These are phyloP conservation scores for Diadophis punctatus DNA, from an alignment of 2,113 vertebrate species.

Conservation along the genomic window DNA sequence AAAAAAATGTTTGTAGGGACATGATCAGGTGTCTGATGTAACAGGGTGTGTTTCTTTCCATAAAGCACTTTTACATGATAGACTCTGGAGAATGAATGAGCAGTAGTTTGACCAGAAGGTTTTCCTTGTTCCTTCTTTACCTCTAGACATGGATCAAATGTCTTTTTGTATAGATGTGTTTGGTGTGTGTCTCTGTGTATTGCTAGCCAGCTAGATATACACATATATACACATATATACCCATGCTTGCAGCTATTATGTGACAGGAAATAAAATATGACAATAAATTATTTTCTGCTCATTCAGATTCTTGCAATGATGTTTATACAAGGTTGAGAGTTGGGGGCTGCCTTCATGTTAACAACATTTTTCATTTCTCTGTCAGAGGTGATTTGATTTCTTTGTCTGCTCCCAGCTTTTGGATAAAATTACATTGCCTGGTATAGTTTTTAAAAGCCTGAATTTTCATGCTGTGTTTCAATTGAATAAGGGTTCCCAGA, in stretches of 20 bases:
- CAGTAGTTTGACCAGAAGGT: background rate
- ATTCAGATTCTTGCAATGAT: background rate
- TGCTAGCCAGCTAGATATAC: background rate
- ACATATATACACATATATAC: background rate
- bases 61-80: background rate
- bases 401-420: background rate
- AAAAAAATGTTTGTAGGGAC: background rate
- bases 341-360: background rate
- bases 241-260: background rate
- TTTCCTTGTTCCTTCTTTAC: background rate
- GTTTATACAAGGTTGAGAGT: background rate
- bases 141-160: background rate
- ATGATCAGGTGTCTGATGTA: background rate
- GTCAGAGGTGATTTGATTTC: background rate
- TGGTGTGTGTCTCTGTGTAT: background rate
- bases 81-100: background rate
- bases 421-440: constrained; percentile 23
- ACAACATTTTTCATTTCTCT: constrained; percentile 7
- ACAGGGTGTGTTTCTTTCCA: background rate
- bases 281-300: background rate
- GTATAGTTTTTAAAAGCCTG: background rate
- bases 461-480: constrained; percentile 13
- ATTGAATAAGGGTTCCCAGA: constrained; percentile 8
- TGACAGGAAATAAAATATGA: constrained; percentile 12
- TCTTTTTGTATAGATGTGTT: background rate